These are phyloP conservation scores for Anniella stebbinsi DNA, from an alignment of 2,797 vertebrate species.

Conservation along the genomic window DNA sequence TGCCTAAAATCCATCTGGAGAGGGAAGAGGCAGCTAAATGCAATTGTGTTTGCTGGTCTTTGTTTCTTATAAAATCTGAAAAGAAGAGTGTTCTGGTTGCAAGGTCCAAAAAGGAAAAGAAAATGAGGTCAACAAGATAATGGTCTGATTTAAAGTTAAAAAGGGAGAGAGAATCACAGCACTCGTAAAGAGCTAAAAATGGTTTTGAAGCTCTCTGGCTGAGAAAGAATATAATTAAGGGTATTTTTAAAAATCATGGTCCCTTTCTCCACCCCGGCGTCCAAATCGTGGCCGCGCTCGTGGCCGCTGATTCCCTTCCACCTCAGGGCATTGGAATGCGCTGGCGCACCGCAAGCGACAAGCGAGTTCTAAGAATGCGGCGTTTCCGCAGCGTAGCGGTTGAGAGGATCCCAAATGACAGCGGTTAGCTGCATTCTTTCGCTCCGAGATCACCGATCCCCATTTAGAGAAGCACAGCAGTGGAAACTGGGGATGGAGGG, in stretches of 20 bases:
- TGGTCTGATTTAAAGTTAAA: constrained; percentile 71
- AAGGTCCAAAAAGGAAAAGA: constrained; percentile 64
- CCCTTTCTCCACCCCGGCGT: constrained; percentile 69
- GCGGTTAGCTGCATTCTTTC: constrained; percentile 84
- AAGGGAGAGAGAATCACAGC: constrained; percentile 61
- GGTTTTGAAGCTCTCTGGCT: constrained; percentile 70
- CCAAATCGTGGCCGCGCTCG: constrained; percentile 68
- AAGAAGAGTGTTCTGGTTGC: constrained; percentile 76
- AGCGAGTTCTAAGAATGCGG: constrained; percentile 88
- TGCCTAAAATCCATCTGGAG: neutral
- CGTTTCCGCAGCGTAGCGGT: constrained; percentile 85
- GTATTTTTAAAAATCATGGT: constrained; percentile 80
- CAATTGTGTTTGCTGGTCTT: neutral
- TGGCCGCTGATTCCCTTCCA: constrained; percentile 80
- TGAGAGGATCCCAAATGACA: constrained; percentile 84
- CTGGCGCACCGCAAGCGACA: constrained; percentile 83
- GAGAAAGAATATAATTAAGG: constrained; percentile 81
- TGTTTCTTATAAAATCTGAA: constrained; percentile 62
- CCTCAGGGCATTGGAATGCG: constrained; percentile 93
- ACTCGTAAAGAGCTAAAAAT: constrained; percentile 80
- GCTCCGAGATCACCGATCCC: constrained; percentile 80
- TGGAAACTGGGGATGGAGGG: constrained; percentile 37
- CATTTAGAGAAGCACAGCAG: constrained; percentile 41
- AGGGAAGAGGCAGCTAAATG: neutral
- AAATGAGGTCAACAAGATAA: constrained; percentile 82